Conservation (phyloP, 2,797 vertebrate species). For the Chaunax sp. region DNA sequence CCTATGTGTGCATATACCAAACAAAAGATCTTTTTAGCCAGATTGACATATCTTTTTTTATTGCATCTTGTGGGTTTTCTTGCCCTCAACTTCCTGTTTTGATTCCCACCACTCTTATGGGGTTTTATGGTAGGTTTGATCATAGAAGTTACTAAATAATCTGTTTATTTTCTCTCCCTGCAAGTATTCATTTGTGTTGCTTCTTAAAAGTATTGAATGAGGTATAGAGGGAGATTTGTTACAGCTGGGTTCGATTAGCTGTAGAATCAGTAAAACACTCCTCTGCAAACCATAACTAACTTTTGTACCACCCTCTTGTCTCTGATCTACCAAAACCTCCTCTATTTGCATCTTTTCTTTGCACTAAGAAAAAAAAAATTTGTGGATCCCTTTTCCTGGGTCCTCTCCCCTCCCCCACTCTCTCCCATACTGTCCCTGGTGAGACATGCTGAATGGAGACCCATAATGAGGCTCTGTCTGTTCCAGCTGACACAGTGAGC, state of each 20-base stretch:
- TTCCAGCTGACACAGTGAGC: slow-evolving; percentile 71
- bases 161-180: background rate
- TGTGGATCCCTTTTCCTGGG: slow-evolving; percentile 42
- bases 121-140: background rate
- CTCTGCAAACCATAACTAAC: background rate
- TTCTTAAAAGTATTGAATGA: background rate
- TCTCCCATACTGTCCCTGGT: slow-evolving; percentile 53
- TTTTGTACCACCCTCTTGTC: background rate
- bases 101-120: background rate
- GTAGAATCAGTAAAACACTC: background rate
- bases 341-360: slow-evolving; percentile 30
- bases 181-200: background rate
- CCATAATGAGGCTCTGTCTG: slow-evolving; percentile 80
- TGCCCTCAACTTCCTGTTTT: background rate
- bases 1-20: no score
- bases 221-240: no score
- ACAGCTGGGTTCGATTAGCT: background rate
- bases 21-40: no score
- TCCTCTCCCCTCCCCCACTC: slow-evolving; percentile 39
- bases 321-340: slow-evolving; percentile 16
- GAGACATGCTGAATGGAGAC: slow-evolving; percentile 61
- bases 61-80: no score
- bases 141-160: background rate
- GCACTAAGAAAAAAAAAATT: slow-evolving; percentile 23
- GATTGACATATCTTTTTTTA: no score